These are phyloP conservation scores for Brachylomia viminalis DNA, from an alignment of 2,888 invertebrate species.

Conservation along the genomic window DNA sequence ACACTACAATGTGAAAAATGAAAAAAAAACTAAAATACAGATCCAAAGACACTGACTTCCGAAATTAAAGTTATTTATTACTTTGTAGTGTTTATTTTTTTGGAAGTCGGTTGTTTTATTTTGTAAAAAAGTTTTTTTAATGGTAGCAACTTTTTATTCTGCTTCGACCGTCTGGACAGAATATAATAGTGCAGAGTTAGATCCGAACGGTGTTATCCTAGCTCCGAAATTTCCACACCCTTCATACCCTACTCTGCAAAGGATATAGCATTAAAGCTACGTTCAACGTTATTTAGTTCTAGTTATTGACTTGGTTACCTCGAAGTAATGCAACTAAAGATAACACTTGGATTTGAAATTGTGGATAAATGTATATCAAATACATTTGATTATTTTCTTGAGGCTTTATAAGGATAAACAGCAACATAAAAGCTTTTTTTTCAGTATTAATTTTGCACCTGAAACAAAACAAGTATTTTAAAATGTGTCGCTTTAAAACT, in stretches of 20 bases:
- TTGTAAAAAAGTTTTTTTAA: no score
- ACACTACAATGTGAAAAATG: no score
- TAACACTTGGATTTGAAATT: constrained; percentile 11
- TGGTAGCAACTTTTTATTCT: background rate
- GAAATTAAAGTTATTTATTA: no score
- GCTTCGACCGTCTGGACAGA: no score
- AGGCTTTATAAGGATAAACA: background rate
- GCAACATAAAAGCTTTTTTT: background rate
- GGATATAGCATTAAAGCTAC: constrained; percentile 1
- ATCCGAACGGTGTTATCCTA: background rate
- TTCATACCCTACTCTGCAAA: background rate
- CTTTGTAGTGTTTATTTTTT: no score
- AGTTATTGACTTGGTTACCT: constrained; percentile 12
- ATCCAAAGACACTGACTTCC: no score
- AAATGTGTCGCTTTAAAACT: no score
- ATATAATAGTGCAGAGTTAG: background rate
- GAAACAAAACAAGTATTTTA: no score
- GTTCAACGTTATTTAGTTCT: constrained; percentile 22
- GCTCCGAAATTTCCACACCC: background rate
- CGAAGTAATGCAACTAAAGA: constrained; percentile 30
- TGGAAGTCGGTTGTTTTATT: no score
- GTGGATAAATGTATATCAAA: background rate
- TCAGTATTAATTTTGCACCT: background rate
- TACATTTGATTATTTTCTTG: background rate
- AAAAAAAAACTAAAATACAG: no score